Evolutionary conservation across 2,113 vertebrate species (phyloP), one percentile per base, ranked within the genome.

Genomic region (Colistium nudipinnis): DNA sequence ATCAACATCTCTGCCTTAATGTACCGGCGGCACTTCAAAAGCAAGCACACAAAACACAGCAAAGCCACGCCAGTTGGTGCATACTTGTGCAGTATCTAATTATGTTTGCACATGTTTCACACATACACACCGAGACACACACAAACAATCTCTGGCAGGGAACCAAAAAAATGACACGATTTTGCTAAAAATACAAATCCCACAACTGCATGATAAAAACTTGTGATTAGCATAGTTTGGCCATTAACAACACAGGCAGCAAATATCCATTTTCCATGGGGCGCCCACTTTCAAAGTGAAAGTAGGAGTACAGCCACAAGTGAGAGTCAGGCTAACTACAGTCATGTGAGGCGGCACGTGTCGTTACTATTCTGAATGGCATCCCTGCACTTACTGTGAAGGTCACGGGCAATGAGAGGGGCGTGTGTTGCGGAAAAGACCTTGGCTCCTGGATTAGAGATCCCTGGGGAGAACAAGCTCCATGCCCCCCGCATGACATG

Each of bases 311-410:
- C 24, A 62, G 20, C 38, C 65, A 64, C 27, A 60, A 67, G 77
- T 36, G 41, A 35, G 55, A 49, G 74, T 73, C 56, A 64, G 4
- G 0, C 20, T 24, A 49, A 33, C 48, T 56, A 68, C 55, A n/a
- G 52, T 33, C 53, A 39, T 59, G 72, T 57, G 82, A 81, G 14
- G 20, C n/a, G 24, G 30, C 35, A 4, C 49, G 64, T 66, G 39
- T 52, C 24, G 43, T 86, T 86, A 62, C 43, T 68, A 78, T 89
- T 86, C 82, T 80, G 44, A 63, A 74, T 54, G 7, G 45, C 64
- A 62, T 69, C 57, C 31, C 68, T 41, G 60, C 64, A 75, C 66
- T 67, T 72, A 84, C 83, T 63, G 79, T 80, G 78, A 92, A 90
- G 74, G 83, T 90, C 67, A 43, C 13, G 53, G 45, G 54, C 48